Evolutionary conservation across 2,888 invertebrate species (phyloP).

Genomic region (Caprella mutica): DNA sequence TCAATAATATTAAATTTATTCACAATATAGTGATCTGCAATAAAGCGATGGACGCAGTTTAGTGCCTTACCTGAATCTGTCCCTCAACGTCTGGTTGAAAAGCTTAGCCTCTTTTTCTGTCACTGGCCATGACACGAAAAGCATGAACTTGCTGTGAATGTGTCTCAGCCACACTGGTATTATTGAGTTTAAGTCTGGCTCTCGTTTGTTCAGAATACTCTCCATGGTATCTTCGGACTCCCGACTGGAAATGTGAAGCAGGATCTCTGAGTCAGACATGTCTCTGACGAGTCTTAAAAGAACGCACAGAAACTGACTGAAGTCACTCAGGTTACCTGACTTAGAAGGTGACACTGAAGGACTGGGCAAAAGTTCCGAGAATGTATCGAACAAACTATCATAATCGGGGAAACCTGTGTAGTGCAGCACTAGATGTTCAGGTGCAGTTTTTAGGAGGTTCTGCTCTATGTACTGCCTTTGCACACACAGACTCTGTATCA

Average conservation of each 20-base stretch:
- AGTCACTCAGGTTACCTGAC: not conserved
- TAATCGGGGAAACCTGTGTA: slow-evolving; percentile 13
- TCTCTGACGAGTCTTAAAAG: slow-evolving; percentile 7
- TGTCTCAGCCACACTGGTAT: slow-evolving; percentile 1
- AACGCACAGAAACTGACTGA: slow-evolving; percentile 9
- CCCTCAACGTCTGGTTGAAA: slow-evolving; percentile 4
- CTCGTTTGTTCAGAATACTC: not conserved
- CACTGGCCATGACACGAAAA: slow-evolving; percentile 12
- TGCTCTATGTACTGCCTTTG: not conserved
- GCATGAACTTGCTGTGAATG: not conserved
- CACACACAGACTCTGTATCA: not conserved
- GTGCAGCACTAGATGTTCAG: slow-evolving; percentile 10
- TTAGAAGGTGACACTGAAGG: not conserved
- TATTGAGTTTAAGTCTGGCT: not conserved
- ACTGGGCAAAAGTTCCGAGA: slow-evolving; percentile 2
- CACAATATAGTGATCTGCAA: too few species aligned
- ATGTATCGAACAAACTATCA: slow-evolving; percentile 8
- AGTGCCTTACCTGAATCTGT: too few species aligned
- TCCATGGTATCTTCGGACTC: not conserved
- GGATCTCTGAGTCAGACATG: slow-evolving; percentile 1
- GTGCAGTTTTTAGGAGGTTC: not conserved
- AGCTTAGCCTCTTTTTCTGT: slow-evolving; percentile 6
- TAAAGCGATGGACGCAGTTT: too few species aligned
- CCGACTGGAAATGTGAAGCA: not conserved
- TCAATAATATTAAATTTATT: too few species aligned